Evolutionary conservation across 2,113 vertebrate species (phyloP).

Genomic region (Pseudopodoces humilis): DNA sequence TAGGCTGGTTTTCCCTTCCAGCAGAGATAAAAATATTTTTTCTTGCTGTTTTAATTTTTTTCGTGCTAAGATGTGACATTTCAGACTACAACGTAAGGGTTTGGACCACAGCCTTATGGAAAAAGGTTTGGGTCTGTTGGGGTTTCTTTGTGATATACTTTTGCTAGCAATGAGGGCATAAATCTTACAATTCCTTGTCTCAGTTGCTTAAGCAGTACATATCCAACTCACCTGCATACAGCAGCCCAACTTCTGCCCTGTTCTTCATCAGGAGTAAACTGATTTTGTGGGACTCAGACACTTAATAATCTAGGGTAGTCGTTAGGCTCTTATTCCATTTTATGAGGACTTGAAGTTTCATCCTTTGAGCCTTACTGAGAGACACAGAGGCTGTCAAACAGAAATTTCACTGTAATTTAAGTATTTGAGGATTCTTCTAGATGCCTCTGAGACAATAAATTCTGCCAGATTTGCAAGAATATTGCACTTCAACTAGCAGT

Average conservation of each 20-base stretch:
- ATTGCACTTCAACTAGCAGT: neutral
- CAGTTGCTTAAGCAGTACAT: neutral
- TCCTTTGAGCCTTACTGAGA: neutral
- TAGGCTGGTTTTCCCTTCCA: neutral
- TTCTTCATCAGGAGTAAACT: neutral
- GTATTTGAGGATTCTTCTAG: neutral
- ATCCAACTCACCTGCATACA: neutral
- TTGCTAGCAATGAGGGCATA: neutral
- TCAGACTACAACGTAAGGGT: neutral
- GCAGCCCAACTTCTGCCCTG: neutral
- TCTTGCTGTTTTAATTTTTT: neutral
- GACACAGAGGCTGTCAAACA: neutral
- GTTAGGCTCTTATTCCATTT: neutral
- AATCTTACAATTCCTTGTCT: neutral
- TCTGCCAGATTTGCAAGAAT: neutral
- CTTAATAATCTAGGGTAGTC: neutral
- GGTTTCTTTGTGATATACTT: neutral
- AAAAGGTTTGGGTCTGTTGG: neutral
- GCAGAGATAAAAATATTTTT: neutral
- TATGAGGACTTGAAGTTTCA: neutral
- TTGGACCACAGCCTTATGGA: neutral
- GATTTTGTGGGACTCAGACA: neutral
- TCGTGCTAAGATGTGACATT: neutral
- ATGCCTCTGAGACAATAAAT: neutral
- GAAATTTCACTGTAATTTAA: neutral